A percentile compares a stretch with the other conserved stretches of the same genome.
Evolutionary conservation across 2,888 invertebrate species (phyloP).

Genomic region (Xylota segnis): DNA sequence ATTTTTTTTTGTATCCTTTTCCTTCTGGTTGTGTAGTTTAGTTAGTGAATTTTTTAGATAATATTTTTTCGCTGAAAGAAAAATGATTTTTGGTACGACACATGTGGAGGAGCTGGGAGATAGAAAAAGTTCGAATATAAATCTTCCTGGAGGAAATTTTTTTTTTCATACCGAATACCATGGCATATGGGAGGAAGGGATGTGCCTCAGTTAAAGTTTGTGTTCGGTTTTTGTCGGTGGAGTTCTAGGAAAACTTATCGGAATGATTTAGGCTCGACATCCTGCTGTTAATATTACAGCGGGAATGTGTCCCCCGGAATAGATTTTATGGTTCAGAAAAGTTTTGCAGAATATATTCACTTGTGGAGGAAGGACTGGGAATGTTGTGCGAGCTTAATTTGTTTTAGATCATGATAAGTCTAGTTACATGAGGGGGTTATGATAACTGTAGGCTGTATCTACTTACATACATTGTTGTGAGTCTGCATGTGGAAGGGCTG

Average conservation of each 20-base stretch:
- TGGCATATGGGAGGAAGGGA: constrained; percentile 19
- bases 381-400: not conserved
- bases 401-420: not conserved
- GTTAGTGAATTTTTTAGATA: constrained; percentile 53
- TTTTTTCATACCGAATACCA: constrained; percentile 36
- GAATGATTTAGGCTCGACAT: constrained; percentile 60
- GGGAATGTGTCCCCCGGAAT: constrained; percentile 30
- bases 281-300: constrained; percentile 40
- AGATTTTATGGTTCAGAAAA: constrained; percentile 41
- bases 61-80: constrained; percentile 44
- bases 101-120: constrained; percentile 25
- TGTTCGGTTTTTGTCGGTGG: not conserved
- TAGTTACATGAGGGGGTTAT: not conserved
- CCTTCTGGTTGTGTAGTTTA: constrained; percentile 20
- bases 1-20: not conserved
- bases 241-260: constrained; percentile 35
- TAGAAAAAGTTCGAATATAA: constrained; percentile 64
- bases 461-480: not conserved
- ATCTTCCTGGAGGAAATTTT: constrained; percentile 62
- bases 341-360: not conserved
- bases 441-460: not conserved
- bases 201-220: constrained; percentile 42
- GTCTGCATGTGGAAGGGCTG: not conserved
- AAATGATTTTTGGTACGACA: constrained; percentile 66
- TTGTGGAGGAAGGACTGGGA: not conserved